A percentile compares a stretch with the other conserved stretches of the same genome.
Evolutionary conservation across 92 coral and sea anemone genomes (phyloP).

Genomic region (Zoanthus gigantus): DNA sequence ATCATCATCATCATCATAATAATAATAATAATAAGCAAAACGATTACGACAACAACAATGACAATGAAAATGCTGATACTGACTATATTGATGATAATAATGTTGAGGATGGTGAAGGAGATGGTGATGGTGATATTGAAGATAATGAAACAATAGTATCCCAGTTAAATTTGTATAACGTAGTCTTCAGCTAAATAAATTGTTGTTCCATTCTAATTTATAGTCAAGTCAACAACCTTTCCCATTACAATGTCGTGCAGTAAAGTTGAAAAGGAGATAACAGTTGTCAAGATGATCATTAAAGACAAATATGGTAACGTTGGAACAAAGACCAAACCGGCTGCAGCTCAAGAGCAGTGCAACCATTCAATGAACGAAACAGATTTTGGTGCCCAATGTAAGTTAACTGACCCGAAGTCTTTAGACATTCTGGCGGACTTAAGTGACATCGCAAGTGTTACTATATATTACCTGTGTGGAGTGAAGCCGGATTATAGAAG

Average conservation of each 20-base stretch:
- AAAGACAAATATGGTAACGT: constrained; percentile 42
- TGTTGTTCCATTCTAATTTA: not conserved
- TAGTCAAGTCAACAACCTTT: constrained; percentile 24
- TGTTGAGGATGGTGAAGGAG: too few relatives aligned
- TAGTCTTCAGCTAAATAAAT: too few relatives aligned
- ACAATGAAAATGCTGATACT: too few relatives aligned
- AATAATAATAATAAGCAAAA: too few relatives aligned
- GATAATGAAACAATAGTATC: too few relatives aligned
- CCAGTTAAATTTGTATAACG: too few relatives aligned
- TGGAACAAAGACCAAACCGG: constrained; percentile 12
- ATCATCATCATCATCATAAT: too few relatives aligned
- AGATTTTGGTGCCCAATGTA: constrained; percentile 10
- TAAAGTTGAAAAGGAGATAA: constrained; percentile 1
- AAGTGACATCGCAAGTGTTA: constrained; percentile 3
- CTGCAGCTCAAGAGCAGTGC: constrained; percentile 35
- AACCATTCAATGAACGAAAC: constrained; percentile 20
- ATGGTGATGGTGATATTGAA: too few relatives aligned
- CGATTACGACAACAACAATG: too few relatives aligned
- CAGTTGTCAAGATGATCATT: constrained; percentile 17
- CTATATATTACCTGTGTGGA: constrained; percentile 13
- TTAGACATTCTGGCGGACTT: constrained; percentile 13
- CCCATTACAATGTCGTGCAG: constrained; percentile 31
- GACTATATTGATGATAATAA: too few relatives aligned
- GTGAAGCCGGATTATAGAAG: too few relatives aligned
- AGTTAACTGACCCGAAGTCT: constrained; percentile 27